Base-by-base conservation (phyloP, 2,888 invertebrate genomes). In the Trachelus tabidus region DNA sequence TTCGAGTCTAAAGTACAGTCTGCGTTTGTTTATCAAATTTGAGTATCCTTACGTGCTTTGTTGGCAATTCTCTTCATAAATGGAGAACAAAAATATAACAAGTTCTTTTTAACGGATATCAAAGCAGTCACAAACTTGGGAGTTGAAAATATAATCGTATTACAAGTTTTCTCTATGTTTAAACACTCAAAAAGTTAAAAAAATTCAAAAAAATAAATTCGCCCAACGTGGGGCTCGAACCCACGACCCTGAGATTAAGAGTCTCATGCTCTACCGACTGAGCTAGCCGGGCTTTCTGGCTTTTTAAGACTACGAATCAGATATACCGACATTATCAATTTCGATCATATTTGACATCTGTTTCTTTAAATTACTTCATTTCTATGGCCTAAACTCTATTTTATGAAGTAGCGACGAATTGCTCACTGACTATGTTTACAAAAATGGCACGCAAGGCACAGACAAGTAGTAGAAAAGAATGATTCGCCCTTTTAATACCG, bases 191-290 rank as follows among this genome's bases (percentile, higher is more conserved):
- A 23, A 6, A 40, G 15, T 40, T 15, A 15, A 40, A 6, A 23
- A 6, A 31, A 31, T 31, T 40, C 0, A 1, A 0, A 23, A 40
- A 23, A 9, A 40, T 6, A 56, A 23, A 56, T 23, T 76, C 88
- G 89, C 88, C 87, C 88, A 84, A 89, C 88, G 88, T 87, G 88
- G 88, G 88, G 88, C 89, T 90, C 88, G 90, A 89, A 89, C 89
- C 87, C 88, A 88, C 88, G 89, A 89, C 88, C 88, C 88, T 89
- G 88, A 89, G 89, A 89, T 89, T 89, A 89, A 89, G 87, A 87
- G 88, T 89, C 87, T 87, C 88, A 88, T 89, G 87, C 89, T 89
- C 89, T 89, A 88, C 88, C 87, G 86, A 87, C 87, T 87, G 87
- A 89, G 88, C 87, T 89, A 87, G 86, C 85, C 87, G 79, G 87